Evolutionary conservation across 2,113 vertebrate genomes (phyloP).

Genomic region (Podilymbus podiceps): DNA sequence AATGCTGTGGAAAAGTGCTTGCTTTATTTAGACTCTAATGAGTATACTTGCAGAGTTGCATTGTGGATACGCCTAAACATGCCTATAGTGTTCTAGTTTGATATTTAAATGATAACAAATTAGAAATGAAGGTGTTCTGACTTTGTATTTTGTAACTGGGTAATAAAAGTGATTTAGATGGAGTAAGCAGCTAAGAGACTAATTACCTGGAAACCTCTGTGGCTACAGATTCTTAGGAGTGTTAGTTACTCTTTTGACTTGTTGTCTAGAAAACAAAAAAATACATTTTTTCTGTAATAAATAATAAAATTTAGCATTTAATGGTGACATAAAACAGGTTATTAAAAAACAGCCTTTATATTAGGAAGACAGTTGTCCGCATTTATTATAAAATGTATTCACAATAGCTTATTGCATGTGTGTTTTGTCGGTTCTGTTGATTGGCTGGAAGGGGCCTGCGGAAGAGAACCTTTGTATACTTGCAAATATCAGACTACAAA

Average conservation of each 20-base stretch:
- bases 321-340: background rate
- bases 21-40: background rate
- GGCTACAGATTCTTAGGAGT: background rate
- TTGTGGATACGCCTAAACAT: background rate
- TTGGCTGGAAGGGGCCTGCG: background rate
- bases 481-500: background rate
- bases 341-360: background rate
- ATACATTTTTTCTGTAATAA: background rate
- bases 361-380: too few relatives aligned
- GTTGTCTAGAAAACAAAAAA: background rate
- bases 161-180: background rate
- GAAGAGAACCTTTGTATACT: background rate
- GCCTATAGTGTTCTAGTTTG: background rate
- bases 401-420: background rate
- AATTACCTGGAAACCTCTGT: background rate
- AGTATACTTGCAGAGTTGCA: background rate
- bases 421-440: background rate
- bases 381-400: background rate
- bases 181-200: background rate
- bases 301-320: background rate
- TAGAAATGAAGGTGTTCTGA: background rate
- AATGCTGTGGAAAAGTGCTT: background rate
- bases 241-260: background rate
- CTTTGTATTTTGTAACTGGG: background rate
- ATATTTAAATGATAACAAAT: slow-evolving; percentile 31